Conservation (phyloP, 2,888 invertebrate species). For the Lucinisca nassula region DNA sequence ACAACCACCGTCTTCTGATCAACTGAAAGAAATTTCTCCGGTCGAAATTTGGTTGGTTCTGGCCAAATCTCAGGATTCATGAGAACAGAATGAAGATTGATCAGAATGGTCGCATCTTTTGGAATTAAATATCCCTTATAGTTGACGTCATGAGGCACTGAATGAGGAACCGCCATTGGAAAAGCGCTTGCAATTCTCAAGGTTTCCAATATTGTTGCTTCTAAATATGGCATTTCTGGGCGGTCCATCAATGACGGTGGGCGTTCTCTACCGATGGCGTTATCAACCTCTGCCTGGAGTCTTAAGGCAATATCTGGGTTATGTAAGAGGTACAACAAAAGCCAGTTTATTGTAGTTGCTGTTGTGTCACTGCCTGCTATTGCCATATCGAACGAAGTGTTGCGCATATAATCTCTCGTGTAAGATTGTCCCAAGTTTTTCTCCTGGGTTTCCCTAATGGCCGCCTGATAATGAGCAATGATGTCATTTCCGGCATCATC, state of each 20-base stretch:
- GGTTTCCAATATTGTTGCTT: conserved; percentile 81
- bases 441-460: background rate
- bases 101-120: conserved; percentile 71
- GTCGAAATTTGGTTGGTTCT: conserved; percentile 75
- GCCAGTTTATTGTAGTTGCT: conserved; percentile 95
- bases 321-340: conserved; percentile 93
- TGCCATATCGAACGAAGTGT: conserved; percentile 72
- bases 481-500: background rate
- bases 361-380: conserved; percentile 91
- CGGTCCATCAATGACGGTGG: conserved; percentile 70
- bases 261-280: conserved; percentile 84
- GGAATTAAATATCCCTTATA: conserved; percentile 83
- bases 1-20: background rate
- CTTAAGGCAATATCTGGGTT: conserved; percentile 90
- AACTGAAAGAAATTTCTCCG: conserved; percentile 75
- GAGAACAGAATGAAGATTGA: conserved; percentile 76
- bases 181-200: conserved; percentile 76
- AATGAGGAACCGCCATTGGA: conserved; percentile 73
- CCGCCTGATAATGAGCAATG: background rate
- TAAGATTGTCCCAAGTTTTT: background rate
- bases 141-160: conserved; percentile 72
- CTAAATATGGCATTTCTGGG: conserved; percentile 71
- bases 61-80: conserved; percentile 72
- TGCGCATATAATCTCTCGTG: conserved; percentile 58
- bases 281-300: conserved; percentile 70